A percentile compares a stretch with the other conserved stretches of the same genome.
Conservation (phyloP, 1,140 invertebrate genomes). For the Sycophaga agraensis region DNA sequence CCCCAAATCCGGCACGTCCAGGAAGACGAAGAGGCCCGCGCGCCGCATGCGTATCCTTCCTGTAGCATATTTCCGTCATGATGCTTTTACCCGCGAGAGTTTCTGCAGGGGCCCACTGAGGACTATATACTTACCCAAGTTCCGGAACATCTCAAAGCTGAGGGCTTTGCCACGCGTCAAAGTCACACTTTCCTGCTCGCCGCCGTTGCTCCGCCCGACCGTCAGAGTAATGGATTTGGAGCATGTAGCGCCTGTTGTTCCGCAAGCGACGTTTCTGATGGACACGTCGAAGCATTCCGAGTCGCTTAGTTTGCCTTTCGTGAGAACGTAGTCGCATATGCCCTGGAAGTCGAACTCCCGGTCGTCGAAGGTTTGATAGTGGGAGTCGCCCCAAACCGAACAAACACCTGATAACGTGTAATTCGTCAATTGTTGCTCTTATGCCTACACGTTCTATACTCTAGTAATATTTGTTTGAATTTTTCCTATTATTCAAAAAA, state of each 20-base stretch:
- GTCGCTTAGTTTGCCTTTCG: conserved; percentile 65
- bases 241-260: conserved; percentile 82
- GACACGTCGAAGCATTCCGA: conserved; percentile 70
- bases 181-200: conserved; percentile 63
- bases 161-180: conserved; percentile 60
- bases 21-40: conserved; percentile 75
- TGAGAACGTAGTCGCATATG: conserved; percentile 81
- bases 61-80: neutral
- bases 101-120: no score
- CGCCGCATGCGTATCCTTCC: conserved; percentile 59
- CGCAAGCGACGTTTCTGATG: conserved; percentile 81
- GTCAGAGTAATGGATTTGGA: conserved; percentile 76
- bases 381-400: conserved; percentile 82
- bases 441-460: no score
- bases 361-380: conserved; percentile 85
- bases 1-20: conserved; percentile 76
- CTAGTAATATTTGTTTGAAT: neutral
- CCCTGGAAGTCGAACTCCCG: conserved; percentile 85
- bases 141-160: conserved; percentile 35
- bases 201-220: conserved; percentile 56
- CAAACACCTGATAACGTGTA: conserved; percentile 63
- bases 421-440: no score
- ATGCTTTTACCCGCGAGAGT: no score
- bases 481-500: neutral
- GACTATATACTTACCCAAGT: conserved; percentile 19